Base-by-base conservation (phyloP, 2,888 invertebrate species). In the Epinotia ramella region DNA sequence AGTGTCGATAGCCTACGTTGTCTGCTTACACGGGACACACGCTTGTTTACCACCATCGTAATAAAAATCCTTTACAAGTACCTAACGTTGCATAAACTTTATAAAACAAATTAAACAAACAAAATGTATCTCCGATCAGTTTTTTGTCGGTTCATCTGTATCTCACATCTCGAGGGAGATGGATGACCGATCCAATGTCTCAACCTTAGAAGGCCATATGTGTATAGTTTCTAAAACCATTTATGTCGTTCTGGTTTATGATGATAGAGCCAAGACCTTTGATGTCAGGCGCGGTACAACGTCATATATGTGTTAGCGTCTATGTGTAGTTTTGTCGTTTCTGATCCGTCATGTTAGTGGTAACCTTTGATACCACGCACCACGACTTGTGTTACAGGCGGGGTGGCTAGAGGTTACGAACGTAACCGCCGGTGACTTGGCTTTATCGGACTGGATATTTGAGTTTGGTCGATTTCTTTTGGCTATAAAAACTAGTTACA, bases 41-140 rank as follows among this genome's bases (percentile, higher is more conserved):
- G 7, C 9, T 40, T 9, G 9, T 9, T 40, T 40, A 9, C 9
- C 40, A 33, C 33, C 33, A 33, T 6, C 0, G 7, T 33, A 33
- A 33, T 6, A 33, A 33, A 33, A 40, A 46, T 2, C 46, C 46
- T 13, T 46, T 12, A 46, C 46, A 2, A n/a, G 53, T n/a, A 53
- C 53, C 53, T n/a, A 62, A 33, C 33, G 33, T 62, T 13, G 63
- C 63, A 44, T 62, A 73, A 73, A 63, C 63, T 53, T n/a, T 46
- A 69, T 69, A 59, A 69, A 69, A 56, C 46, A 67, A 66, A 76
- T 67, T 63, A 73, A 76, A 73, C 64, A 70, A 74, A 74, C 69
- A 74, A 76, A 73, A 69, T 59, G 64, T 77, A 77, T 77, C 76
- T 77, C 20, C 57, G 73, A 73, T 77, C 76, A 68, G 60, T 67